These are phyloP conservation scores for Leptocoma aspasia DNA, from an alignment of 2,113 vertebrate genomes.

Conservation along the genomic window DNA sequence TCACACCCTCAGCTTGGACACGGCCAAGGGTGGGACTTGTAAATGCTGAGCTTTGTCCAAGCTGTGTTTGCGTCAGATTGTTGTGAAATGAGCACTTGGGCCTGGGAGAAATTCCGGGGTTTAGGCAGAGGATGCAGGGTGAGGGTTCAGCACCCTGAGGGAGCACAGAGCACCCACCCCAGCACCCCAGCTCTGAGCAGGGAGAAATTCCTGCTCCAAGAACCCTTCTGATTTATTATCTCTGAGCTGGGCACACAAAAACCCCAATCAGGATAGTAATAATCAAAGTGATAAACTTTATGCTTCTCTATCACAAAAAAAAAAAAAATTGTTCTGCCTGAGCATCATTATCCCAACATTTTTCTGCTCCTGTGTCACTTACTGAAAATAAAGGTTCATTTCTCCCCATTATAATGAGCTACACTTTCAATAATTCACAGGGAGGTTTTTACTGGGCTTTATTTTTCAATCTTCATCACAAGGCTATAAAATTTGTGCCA, in stretches of 20 bases:
- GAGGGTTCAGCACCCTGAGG: fast-evolving
- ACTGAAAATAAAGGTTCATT: conserved; percentile 46
- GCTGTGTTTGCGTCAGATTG: not conserved
- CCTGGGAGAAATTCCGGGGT: fast-evolving
- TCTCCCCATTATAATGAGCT: conserved; percentile 51
- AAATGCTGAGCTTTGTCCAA: not conserved
- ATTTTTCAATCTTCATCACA: conserved; percentile 5
- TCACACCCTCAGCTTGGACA: not conserved
- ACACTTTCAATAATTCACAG: conserved; percentile 58
- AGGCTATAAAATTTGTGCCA: not conserved
- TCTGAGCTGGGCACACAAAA: not conserved
- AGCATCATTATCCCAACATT: conserved; percentile 34
- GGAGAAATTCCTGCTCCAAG: not conserved
- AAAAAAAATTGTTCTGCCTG: conserved; percentile 47
- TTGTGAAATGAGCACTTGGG: not conserved
- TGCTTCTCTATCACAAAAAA: not conserved
- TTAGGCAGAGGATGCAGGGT: not conserved
- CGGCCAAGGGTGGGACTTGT: conserved; percentile 11
- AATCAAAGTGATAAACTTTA: conserved; percentile 31
- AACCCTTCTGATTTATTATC: not conserved
- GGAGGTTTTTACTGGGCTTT: conserved; percentile 7
- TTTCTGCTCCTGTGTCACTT: conserved; percentile 39
- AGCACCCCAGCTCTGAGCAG: not conserved
- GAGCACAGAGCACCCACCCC: not conserved
- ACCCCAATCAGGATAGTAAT: not conserved